Conservation (phyloP, 2,113 vertebrate genomes). For the Aplodontia rufa region DNA sequence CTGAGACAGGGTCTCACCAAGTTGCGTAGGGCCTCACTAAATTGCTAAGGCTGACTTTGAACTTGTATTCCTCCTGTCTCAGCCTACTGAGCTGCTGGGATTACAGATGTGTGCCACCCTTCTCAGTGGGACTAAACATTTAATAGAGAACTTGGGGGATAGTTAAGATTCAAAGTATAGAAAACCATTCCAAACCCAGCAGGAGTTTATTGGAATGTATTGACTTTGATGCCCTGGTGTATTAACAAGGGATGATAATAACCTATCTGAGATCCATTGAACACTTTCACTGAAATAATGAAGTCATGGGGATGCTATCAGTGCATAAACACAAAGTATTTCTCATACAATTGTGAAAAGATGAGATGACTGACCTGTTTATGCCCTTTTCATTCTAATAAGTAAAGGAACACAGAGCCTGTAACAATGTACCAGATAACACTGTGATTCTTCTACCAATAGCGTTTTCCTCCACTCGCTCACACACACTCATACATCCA, state of each 20-base stretch:
- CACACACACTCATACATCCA: accelerated
- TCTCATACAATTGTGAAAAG: neutral
- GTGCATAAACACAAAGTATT: neutral
- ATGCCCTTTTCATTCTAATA: neutral
- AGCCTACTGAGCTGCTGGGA: too few relatives aligned
- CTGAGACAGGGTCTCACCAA: too few relatives aligned
- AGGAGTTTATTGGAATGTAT: neutral
- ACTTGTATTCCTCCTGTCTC: too few relatives aligned
- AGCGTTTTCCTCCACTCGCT: neutral
- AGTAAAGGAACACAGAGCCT: neutral
- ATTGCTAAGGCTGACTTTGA: too few relatives aligned
- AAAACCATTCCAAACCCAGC: neutral
- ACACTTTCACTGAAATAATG: neutral
- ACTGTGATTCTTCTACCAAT: neutral
- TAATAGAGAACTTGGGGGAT: neutral
- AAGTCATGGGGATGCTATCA: neutral
- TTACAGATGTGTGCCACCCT: too few relatives aligned
- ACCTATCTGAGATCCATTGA: neutral
- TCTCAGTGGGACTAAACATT: neutral
- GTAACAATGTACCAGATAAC: neutral
- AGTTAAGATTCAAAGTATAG: neutral
- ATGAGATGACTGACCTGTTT: neutral
- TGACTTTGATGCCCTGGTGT: neutral
- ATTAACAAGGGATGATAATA: neutral
- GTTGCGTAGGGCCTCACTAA: too few relatives aligned